Percentiles rank a stretch among this genome's conserved stretches.
Conservation (phyloP, 2,797 vertebrate species). For the Acanthopagrus latus region DNA sequence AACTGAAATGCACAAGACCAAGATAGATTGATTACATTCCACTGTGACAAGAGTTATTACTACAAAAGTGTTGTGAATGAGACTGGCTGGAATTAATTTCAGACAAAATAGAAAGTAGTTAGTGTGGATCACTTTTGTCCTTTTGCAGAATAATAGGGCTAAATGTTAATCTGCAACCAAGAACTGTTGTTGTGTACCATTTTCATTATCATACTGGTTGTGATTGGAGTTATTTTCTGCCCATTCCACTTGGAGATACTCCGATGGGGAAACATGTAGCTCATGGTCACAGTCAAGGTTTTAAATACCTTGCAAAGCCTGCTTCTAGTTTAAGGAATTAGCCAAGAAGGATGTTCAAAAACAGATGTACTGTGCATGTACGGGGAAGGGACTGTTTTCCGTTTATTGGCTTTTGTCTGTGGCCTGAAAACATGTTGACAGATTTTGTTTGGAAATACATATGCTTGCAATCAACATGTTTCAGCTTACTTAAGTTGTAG, state of each 20-base stretch:
- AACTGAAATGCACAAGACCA: not conserved
- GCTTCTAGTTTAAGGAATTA: not conserved
- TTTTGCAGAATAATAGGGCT: conserved; percentile 1
- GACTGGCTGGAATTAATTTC: not conserved
- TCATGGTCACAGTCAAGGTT: conserved; percentile 19
- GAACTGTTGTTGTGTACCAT: not conserved
- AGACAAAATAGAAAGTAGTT: not conserved
- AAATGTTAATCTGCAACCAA: conserved; percentile 3
- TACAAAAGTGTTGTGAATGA: not conserved
- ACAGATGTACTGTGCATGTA: conserved; percentile 1
- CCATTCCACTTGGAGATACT: conserved; percentile 5
- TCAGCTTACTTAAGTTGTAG: conserved; percentile 41
- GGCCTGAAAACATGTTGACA: conserved; percentile 27
- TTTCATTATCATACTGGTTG: not conserved
- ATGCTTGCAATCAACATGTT: conserved; percentile 60
- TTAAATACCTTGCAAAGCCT: not conserved
- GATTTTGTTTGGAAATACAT: conserved; percentile 38
- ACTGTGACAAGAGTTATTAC: conserved; percentile 3
- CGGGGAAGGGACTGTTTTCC: conserved; percentile 7
- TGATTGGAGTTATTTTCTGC: conserved; percentile 25
- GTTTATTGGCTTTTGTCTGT: conserved; percentile 17
- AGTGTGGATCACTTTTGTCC: not conserved
- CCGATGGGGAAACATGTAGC: not conserved
- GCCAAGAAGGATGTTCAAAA: not conserved
- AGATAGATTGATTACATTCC: not conserved